phyloP scores from a whole-genome alignment of 2,797 vertebrate species.

The Hoplostethus mediterraneus region DNA sequence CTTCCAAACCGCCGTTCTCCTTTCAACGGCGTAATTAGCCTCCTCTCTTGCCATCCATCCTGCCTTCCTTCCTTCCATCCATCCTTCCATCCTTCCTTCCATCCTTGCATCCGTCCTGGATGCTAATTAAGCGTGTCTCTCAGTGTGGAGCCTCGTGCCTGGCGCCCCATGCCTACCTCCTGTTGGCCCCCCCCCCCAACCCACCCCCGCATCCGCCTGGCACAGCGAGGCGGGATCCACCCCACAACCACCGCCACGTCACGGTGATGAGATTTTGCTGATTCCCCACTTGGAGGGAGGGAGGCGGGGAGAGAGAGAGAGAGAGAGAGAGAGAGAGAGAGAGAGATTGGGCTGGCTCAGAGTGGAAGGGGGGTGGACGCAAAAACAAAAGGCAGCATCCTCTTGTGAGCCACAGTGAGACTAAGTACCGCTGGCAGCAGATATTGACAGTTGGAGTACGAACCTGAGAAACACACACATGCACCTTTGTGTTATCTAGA shows the following conservation, averaged over 20 bases:
- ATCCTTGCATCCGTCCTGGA: constrained; percentile 60
- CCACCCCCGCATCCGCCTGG: constrained; percentile 86
- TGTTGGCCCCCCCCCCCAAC: constrained; percentile 79
- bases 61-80: constrained; percentile 48
- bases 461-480: background rate
- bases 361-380: background rate
- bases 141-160: constrained; percentile 57
- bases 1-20: constrained; percentile 44
- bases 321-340: constrained; percentile 11
- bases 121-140: constrained; percentile 69
- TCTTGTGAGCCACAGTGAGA: constrained; percentile 9
- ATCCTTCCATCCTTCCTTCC: constrained; percentile 51
- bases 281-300: constrained; percentile 84
- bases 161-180: constrained; percentile 72
- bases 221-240: constrained; percentile 86
- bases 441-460: constrained; percentile 1
- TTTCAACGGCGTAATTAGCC: constrained; percentile 72
- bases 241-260: constrained; percentile 86
- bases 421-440: constrained; percentile 14
- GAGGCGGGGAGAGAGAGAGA: constrained; percentile 20
- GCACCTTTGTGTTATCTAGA: too few species aligned
- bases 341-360: constrained; percentile 36
- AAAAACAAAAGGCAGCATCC: constrained; percentile 28
- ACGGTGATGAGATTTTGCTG: constrained; percentile 89
- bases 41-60: constrained; percentile 54